Base-by-base conservation (phyloP, 2,797 vertebrate species). In the Coilia nasus region DNA sequence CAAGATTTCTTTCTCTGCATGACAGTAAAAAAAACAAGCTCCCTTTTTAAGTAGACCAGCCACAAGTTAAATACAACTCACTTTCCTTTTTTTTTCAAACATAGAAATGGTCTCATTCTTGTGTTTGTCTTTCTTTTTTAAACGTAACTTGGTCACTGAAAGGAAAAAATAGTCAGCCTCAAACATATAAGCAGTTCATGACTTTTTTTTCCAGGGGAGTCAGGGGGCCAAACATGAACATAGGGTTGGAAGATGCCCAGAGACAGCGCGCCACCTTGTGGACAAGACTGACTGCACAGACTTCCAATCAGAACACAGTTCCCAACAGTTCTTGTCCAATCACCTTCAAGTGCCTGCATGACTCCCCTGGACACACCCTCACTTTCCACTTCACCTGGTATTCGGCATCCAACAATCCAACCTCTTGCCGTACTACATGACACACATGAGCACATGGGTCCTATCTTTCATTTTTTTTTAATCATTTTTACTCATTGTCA, bases 101-200 rank as follows among this genome's bases (percentile, higher is more conserved):
- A 75, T 75, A 75, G 67, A 75, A 75, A 75, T 41, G 31, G 67
- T 75, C 67, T 75, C 67, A 35, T 75, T 75, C 67, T 17, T 14
- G 3, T 75, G 28, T 41, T 91, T 89, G 88, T 94, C 92, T 93
- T 88, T 86, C 83, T 90, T 89, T 86, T 90, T 89, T 84, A 87
- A 71, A 93, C 91, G 89, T 89, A 92, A 93, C 93, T 95, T 95
- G 94, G 94, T 96, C 94, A 95, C 92, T 93, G 47, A 87, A 89
- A 87, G 82, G 88, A 81, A 92, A 90, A 83, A 89, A 93, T 62
- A 86, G 88, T 84, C 89, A 75, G 28, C 67, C 31, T 75, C 31
- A 6, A 35, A 28, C 31, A 28, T 31, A 67, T 25, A 25, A 81
- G 21, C 28, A 87, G 44, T 28, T 6, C 28, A 31, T 62, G 64